Evolutionary conservation across 2,797 vertebrate genomes (phyloP).

Genomic region (Gallirallus australis): DNA sequence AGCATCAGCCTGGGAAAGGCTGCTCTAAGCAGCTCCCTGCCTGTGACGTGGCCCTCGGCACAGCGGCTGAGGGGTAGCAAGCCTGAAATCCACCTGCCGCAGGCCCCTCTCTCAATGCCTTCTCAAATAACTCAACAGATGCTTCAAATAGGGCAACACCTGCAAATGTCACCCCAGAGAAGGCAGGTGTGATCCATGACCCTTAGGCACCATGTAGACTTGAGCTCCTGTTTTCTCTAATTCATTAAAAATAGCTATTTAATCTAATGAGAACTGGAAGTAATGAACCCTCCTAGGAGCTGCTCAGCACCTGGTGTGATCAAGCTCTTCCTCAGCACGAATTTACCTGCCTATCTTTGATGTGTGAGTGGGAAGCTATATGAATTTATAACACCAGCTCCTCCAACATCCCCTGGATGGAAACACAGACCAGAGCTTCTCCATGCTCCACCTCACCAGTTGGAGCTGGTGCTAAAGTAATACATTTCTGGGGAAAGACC

Average conservation of each 20-base stretch:
- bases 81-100: not conserved
- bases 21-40: not conserved
- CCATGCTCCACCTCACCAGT: fast-evolving
- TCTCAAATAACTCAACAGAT: not conserved
- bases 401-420: not conserved
- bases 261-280: not conserved
- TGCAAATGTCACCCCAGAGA: not conserved
- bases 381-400: not conserved
- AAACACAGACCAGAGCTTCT: not conserved
- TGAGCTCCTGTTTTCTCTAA: not conserved
- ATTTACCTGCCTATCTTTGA: not conserved
- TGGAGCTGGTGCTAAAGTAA: not conserved
- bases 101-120: not conserved
- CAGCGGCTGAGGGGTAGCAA: not conserved
- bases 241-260: not conserved
- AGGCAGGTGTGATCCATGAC: not conserved
- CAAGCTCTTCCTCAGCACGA: not conserved
- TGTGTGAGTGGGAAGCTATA: not conserved
- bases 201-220: not conserved
- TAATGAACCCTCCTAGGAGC: not conserved
- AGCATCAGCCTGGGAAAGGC: not conserved
- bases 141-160: not conserved
- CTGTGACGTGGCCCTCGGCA: not conserved
- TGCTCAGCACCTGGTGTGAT: not conserved
- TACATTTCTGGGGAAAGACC: not conserved